phyloP scores from a whole-genome alignment of 1,140 invertebrate genomes.

The Drosophila tristis region DNA sequence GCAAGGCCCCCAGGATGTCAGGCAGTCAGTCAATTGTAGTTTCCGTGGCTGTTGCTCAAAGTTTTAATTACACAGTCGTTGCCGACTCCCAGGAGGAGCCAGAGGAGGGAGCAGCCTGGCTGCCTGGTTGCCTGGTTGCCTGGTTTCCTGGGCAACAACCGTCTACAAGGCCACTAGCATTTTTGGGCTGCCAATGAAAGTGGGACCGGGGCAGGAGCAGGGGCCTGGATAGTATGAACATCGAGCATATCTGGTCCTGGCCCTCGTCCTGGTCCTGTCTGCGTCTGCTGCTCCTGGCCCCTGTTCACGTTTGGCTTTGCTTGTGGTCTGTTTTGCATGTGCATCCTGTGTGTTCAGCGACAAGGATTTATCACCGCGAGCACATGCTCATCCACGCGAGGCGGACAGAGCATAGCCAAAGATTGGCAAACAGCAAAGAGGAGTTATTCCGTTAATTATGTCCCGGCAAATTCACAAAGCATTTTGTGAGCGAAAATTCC shows the following conservation, averaged over 20 bases:
- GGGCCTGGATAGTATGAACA: constrained; percentile 1
- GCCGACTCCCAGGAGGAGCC: constrained; percentile 21
- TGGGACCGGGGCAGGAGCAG: constrained; percentile 18
- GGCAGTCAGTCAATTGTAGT: constrained; percentile 77
- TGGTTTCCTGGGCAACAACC: constrained; percentile 11
- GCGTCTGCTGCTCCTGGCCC: constrained; percentile 18
- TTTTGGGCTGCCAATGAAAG: constrained; percentile 35
- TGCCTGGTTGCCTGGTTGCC: too few species aligned
- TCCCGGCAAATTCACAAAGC: background rate
- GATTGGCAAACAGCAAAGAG: too few species aligned
- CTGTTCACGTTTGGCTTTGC: constrained; percentile 20
- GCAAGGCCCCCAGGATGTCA: constrained; percentile 49
- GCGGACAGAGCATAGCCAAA: background rate
- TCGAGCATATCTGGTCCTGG: background rate
- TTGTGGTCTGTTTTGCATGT: constrained; percentile 37
- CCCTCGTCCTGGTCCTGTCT: constrained; percentile 19
- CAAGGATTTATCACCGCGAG: constrained; percentile 74
- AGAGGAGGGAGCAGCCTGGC: background rate
- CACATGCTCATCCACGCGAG: background rate
- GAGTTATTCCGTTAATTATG: background rate
- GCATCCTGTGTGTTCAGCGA: constrained; percentile 64
- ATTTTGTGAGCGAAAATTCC: too few species aligned
- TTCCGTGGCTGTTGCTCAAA: constrained; percentile 78
- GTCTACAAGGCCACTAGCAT: constrained; percentile 57
- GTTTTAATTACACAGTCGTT: constrained; percentile 75